Evolutionary conservation across 2,888 invertebrate species (phyloP).

Genomic region (Standfussiana lucernea): DNA sequence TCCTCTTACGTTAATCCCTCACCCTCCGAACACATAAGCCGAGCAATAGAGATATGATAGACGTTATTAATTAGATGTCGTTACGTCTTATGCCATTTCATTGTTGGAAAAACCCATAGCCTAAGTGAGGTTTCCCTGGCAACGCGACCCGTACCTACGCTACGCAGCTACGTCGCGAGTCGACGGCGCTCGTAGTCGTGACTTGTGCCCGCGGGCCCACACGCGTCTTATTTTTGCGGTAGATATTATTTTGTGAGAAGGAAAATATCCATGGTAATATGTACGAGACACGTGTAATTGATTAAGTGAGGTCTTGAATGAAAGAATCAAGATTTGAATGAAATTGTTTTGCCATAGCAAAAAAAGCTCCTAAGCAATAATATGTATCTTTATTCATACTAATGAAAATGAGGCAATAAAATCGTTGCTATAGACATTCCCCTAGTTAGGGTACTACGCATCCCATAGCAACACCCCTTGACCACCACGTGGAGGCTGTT

Average conservation of each 20-base stretch:
- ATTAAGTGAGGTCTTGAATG: constrained; percentile 20
- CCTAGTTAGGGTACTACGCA: constrained; percentile 43
- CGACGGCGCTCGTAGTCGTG: constrained; percentile 17
- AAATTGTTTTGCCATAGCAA: neutral
- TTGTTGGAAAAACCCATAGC: constrained; percentile 85
- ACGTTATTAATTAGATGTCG: constrained; percentile 90
- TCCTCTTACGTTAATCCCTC: constrained; percentile 88
- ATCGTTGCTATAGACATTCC: constrained; percentile 62
- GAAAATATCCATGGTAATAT: constrained; percentile 19
- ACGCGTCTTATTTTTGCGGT: constrained; percentile 32
- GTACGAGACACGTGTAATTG: constrained; percentile 27
- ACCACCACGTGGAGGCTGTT: constrained; percentile 73
- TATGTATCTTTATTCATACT: constrained; percentile 46
- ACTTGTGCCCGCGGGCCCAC: constrained; percentile 15
- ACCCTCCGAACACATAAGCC: constrained; percentile 80
- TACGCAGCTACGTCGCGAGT: neutral
- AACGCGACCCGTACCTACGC: constrained; percentile 56
- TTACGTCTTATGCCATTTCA: constrained; percentile 89
- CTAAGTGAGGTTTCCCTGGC: constrained; percentile 76
- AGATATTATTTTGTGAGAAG: constrained; percentile 17
- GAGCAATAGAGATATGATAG: constrained; percentile 90
- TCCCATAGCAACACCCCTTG: constrained; percentile 71
- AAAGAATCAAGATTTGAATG: neutral
- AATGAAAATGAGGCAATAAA: constrained; percentile 64
- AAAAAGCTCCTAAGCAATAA: constrained; percentile 35